phyloP scores from a whole-genome alignment of 1,140 invertebrate genomes.

The Rhysida immarginata region DNA sequence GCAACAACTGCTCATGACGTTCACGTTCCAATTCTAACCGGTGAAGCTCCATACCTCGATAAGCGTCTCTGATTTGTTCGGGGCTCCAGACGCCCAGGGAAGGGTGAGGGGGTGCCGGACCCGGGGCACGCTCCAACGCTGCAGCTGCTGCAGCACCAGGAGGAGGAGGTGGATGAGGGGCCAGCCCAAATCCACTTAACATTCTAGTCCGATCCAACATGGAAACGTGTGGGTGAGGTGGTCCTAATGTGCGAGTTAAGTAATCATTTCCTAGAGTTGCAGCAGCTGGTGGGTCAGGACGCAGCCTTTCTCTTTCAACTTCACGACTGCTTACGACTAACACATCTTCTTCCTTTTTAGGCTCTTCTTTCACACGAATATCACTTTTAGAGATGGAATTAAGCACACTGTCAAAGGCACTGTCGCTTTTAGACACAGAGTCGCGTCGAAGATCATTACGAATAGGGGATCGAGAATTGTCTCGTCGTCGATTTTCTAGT shows the following conservation, averaged over 20 bases:
- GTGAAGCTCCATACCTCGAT: slow-evolving; percentile 8
- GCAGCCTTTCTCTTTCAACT: not conserved
- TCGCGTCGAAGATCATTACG: slow-evolving; percentile 3
- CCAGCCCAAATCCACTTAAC: slow-evolving; percentile 5
- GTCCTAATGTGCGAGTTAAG: not conserved
- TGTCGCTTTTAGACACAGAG: not conserved
- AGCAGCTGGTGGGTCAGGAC: not conserved
- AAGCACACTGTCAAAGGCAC: slow-evolving; percentile 11
- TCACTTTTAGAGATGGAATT: not conserved
- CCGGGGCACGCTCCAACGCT: not conserved
- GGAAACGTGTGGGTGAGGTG: not conserved
- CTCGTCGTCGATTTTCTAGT: slow-evolving; percentile 1
- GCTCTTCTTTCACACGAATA: slow-evolving; percentile 8
- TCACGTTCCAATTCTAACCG: slow-evolving; percentile 10
- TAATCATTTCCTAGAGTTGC: not conserved
- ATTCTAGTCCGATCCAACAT: slow-evolving; percentile 10
- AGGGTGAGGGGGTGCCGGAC: not conserved
- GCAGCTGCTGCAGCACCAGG: not conserved
- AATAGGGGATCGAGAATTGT: slow-evolving; percentile 8
- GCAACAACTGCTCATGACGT: slow-evolving; percentile 4
- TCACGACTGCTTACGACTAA: not conserved
- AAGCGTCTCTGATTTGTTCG: slow-evolving; percentile 5
- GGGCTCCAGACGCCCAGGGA: slow-evolving; percentile 5
- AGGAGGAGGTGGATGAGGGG: slow-evolving; percentile 1
- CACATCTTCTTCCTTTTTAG: slow-evolving; percentile 10